Conservation (phyloP, 2,113 vertebrate genomes). For the Cyphomyrus plagiostoma region DNA sequence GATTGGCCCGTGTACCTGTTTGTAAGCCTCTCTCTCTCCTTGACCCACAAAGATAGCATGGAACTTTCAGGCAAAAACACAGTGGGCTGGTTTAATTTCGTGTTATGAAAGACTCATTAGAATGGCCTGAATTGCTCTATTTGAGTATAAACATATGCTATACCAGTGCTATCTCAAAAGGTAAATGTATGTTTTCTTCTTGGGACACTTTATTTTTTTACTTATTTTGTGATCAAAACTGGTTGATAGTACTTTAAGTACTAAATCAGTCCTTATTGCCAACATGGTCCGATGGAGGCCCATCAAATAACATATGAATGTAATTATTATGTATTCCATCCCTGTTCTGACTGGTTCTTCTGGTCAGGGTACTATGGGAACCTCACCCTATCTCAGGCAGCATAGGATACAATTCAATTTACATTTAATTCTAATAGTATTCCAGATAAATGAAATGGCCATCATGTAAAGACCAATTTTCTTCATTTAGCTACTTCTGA, state of each 20-base stretch:
- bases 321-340: slow-evolving; percentile 21
- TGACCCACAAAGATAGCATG: slow-evolving; percentile 23
- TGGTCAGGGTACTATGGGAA: background rate
- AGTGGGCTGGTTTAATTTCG: background rate
- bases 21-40: slow-evolving; percentile 20
- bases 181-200: background rate
- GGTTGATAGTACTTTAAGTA: background rate
- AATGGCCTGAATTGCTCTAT: background rate
- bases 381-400: background rate
- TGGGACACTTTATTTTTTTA: background rate
- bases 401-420: background rate
- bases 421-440: background rate
- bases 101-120: background rate
- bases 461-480: slow-evolving; percentile 33
- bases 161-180: background rate
- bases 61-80: background rate
- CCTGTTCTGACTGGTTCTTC: background rate
- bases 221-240: background rate
- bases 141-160: background rate
- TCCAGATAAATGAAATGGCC: background rate
- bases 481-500: slow-evolving; percentile 38
- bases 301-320: background rate
- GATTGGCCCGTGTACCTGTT: slow-evolving; percentile 26
- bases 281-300: background rate
- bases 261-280: background rate